A percentile compares a stretch with the other conserved stretches of the same genome.
These are phyloP conservation scores for Chalcosyrphus nemorum DNA, from an alignment of 2,888 invertebrate species.

Conservation along the genomic window DNA sequence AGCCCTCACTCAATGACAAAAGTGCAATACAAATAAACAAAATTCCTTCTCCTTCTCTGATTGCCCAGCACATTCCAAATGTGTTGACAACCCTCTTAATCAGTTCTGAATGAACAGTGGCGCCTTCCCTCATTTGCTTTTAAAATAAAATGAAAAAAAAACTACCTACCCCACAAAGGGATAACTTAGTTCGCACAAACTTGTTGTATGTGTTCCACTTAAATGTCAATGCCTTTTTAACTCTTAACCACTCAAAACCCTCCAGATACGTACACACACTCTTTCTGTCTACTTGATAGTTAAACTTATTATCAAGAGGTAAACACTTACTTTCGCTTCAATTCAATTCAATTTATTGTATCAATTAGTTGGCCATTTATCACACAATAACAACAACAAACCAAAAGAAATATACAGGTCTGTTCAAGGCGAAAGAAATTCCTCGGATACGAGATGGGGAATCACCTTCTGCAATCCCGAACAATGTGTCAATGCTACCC, in stretches of 20 bases:
- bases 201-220: conserved; percentile 20
- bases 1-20: neutral
- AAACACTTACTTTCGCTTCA: conserved; percentile 3
- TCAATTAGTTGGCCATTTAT: neutral
- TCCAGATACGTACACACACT: neutral
- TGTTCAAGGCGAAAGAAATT: conserved; percentile 25
- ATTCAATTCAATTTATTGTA: neutral
- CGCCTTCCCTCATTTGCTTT: neutral
- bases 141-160: neutral
- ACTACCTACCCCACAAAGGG: neutral
- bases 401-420: neutral
- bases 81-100: neutral
- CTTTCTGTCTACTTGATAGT: neutral
- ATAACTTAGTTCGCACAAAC: neutral
- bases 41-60: neutral
- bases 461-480: conserved; percentile 18
- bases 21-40: neutral
- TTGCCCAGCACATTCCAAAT: neutral
- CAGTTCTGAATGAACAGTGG: neutral
- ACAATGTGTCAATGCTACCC: conserved; percentile 20
- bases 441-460: neutral
- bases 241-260: conserved; percentile 6
- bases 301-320: neutral
- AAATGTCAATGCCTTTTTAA: conserved; percentile 26
- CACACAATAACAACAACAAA: neutral